phyloP scores from a whole-genome alignment of 2,797 vertebrate species.

The Hozukius guyotensis region DNA sequence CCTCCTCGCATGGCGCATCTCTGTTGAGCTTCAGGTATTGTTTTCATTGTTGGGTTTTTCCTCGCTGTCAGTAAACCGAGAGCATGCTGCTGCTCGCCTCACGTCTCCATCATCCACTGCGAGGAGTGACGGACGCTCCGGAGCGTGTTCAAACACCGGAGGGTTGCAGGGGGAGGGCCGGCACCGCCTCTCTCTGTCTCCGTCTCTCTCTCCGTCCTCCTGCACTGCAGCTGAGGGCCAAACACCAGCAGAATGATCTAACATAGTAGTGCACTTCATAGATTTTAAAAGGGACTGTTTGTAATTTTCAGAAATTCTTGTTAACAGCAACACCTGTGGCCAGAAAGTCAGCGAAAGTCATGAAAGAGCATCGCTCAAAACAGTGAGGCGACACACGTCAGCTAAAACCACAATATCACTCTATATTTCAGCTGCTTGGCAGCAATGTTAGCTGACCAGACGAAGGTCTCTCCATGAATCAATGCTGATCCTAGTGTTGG shows the following conservation, averaged over 20 bases:
- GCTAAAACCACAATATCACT: too few species aligned
- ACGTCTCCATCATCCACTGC: slow-evolving; percentile 54
- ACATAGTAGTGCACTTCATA: neutral
- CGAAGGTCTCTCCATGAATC: too few species aligned
- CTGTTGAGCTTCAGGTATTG: neutral
- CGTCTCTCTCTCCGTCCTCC: neutral
- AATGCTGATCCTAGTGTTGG: too few species aligned
- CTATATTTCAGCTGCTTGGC: too few species aligned
- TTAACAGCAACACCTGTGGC: too few species aligned
- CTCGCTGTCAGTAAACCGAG: neutral
- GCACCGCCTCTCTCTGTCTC: slow-evolving; percentile 36
- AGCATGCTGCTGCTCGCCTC: slow-evolving; percentile 37
- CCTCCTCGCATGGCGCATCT: neutral
- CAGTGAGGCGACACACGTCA: too few species aligned
- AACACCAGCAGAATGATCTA: neutral
- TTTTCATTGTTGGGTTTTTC: slow-evolving; percentile 2
- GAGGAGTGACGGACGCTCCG: slow-evolving; percentile 13
- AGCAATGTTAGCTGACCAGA: too few species aligned
- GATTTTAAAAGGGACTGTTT: too few species aligned
- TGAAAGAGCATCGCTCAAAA: too few species aligned
- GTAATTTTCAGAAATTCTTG: too few species aligned
- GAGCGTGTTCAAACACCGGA: neutral
- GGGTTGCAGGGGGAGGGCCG: neutral
- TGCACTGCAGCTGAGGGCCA: neutral
- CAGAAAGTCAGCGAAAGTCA: too few species aligned